A percentile compares a stretch with the other conserved stretches of the same genome.
phyloP scores from a whole-genome alignment of 2,113 vertebrate species.

The Xiphias gladius region DNA sequence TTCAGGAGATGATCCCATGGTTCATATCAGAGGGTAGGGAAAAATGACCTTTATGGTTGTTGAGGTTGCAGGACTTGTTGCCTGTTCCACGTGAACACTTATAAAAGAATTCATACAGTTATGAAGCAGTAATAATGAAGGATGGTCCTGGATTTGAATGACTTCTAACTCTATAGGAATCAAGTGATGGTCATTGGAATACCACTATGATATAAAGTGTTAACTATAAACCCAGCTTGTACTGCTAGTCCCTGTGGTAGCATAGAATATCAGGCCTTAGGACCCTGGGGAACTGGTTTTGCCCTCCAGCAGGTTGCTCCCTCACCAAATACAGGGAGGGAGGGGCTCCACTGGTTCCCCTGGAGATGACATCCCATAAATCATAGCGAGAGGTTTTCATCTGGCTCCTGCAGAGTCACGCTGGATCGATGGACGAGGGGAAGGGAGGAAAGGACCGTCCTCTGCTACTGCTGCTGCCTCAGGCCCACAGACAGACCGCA shows the following conservation, averaged over 20 bases:
- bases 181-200: constrained; percentile 1
- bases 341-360: constrained; percentile 43
- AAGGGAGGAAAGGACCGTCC: constrained; percentile 38
- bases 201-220: not conserved
- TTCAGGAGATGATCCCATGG: not conserved
- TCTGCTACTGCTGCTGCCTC: constrained; percentile 21
- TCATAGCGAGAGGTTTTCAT: constrained; percentile 76
- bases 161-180: not conserved
- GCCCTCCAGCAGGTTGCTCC: constrained; percentile 32
- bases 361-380: constrained; percentile 77
- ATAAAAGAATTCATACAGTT: not conserved
- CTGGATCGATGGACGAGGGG: constrained; percentile 67
- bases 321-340: constrained; percentile 17
- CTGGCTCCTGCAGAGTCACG: constrained; percentile 74
- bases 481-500: constrained; percentile 48
- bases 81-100: too few relatives aligned
- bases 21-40: not conserved
- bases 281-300: constrained; percentile 42
- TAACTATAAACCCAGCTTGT: constrained; percentile 6
- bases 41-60: not conserved
- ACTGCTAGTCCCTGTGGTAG: not conserved
- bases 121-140: not conserved
- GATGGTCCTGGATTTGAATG: not conserved
- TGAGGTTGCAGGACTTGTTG: not conserved
- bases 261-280: constrained; percentile 10